Evolutionary conservation across 2,888 invertebrate genomes (phyloP), one percentile per base, ranked within the genome.

Genomic region (Tipula vernalis): DNA sequence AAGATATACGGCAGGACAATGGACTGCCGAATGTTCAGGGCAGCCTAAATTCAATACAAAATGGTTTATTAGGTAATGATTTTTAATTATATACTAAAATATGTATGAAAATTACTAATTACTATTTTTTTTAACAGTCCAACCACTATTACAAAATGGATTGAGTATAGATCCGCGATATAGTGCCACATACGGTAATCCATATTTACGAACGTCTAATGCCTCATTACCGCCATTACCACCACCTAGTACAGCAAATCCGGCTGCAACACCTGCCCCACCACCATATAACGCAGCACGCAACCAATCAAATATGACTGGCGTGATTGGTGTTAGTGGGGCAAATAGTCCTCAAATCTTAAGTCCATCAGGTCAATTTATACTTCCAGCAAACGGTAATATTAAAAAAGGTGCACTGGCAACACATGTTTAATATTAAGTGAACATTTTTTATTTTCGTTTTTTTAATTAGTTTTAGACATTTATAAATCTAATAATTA

Each of bases 111-210:
- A 12, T 44, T 44, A 12, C 44, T 44, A 44, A 44, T 12, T 12
- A 44, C 12, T 5, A 44, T 5, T 12, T 83, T 6, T 13, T 83
- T 36, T 83, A 71, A 83, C 86, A 91, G 91, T 91, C 87, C 91
- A 91, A 90, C 90, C 91, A 44, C 89, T 92, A 87, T 89, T 91
- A 86, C 91, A 91, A 88, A 91, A 91, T 87, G 91, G 91, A 88
- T 87, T 88, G 87, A 89, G 88, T 39, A 94, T 96, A 57, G 96
- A 96, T 90, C 96, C 96, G 0, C 93, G 97, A 88, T 98, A 96
- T 91, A 97, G 96, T 86, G 97, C 98, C 51, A 95, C 96, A 6
- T 98, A 98, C 90, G 96, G 96, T 87, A 98, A 98, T 91, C 97
- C 97, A 0, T 97, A 97, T 91, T 92, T 97, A 88, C 93, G 97